Conservation (phyloP, 2,113 vertebrate genomes). For the Dipodomys stephensi region DNA sequence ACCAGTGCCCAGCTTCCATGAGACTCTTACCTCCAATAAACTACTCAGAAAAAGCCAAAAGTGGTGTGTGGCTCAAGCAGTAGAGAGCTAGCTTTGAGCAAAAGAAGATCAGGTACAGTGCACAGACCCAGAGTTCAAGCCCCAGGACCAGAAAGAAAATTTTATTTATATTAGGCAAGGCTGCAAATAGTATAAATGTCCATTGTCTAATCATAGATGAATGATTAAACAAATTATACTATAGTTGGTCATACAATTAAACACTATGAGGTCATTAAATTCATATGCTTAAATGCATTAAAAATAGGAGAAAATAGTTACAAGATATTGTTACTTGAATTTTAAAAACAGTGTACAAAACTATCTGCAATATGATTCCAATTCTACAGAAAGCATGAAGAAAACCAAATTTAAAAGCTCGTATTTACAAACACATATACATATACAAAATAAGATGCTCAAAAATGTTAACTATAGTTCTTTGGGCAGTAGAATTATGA, state of each 20-base stretch:
- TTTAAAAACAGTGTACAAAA: constrained; percentile 25
- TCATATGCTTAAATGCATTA: neutral
- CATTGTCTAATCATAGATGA: neutral
- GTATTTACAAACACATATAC: neutral
- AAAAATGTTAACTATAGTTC: constrained; percentile 24
- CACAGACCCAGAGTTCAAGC: too few relatives aligned
- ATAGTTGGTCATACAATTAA: constrained; percentile 32
- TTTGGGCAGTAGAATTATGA: neutral
- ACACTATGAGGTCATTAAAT: neutral
- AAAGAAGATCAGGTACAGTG: too few relatives aligned
- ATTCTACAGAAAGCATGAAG: constrained; percentile 27
- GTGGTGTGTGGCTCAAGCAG: too few relatives aligned
- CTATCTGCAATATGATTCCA: neutral
- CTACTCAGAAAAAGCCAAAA: too few relatives aligned
- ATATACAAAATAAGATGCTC: neutral
- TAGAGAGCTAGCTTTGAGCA: too few relatives aligned
- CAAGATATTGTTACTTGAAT: neutral
- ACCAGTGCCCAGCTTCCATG: too few relatives aligned
- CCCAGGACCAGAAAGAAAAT: too few relatives aligned
- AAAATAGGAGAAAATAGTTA: constrained; percentile 20
- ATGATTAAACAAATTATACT: constrained; percentile 17
- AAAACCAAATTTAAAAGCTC: neutral
- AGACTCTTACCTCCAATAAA: too few relatives aligned
- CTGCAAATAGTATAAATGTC: constrained; percentile 7
- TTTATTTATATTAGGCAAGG: constrained; percentile 24